These are phyloP conservation scores for Timandra comae DNA, from an alignment of 2,888 invertebrate genomes.

Conservation along the genomic window DNA sequence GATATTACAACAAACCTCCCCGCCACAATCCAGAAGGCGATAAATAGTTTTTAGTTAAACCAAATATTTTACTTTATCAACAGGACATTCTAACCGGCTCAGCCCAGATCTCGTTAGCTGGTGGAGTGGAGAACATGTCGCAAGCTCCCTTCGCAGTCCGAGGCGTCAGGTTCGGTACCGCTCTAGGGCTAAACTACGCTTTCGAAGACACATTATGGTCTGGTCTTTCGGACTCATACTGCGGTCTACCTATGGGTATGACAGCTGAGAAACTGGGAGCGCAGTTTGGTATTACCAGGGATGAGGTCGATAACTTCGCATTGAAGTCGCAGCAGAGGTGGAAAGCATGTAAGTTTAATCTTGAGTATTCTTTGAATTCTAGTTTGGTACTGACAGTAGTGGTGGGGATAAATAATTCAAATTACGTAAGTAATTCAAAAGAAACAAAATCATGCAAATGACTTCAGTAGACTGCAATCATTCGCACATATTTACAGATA, in stretches of 20 bases:
- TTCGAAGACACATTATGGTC: slow-evolving; percentile 95
- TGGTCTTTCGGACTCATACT: slow-evolving; percentile 88
- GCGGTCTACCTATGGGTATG: slow-evolving; percentile 95
- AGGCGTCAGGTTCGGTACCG: slow-evolving; percentile 91
- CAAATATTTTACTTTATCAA: background rate
- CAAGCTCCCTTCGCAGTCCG: slow-evolving; percentile 91
- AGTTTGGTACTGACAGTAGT: too few species aligned
- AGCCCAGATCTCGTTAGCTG: slow-evolving; percentile 90
- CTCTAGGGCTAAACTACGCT: slow-evolving; percentile 83
- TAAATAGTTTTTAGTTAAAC: background rate
- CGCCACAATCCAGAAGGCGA: too few species aligned
- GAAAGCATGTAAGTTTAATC: slow-evolving; percentile 88
- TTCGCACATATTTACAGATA: too few species aligned
- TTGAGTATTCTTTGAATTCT: too few species aligned
- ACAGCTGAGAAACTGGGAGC: slow-evolving; percentile 95
- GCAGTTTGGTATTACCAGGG: slow-evolving; percentile 86
- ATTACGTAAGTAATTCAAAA: too few species aligned
- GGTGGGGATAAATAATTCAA: too few species aligned
- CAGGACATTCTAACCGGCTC: slow-evolving; percentile 91
- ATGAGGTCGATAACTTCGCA: slow-evolving; percentile 91
- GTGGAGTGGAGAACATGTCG: slow-evolving; percentile 98
- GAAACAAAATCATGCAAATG: too few species aligned
- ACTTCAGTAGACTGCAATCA: too few species aligned
- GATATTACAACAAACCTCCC: too few species aligned
- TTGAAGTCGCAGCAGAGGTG: slow-evolving; percentile 90